A percentile compares a stretch with the other conserved stretches of the same genome.
Evolutionary conservation across 2,888 invertebrate genomes (phyloP).

Genomic region (Leptinotarsa juncta): DNA sequence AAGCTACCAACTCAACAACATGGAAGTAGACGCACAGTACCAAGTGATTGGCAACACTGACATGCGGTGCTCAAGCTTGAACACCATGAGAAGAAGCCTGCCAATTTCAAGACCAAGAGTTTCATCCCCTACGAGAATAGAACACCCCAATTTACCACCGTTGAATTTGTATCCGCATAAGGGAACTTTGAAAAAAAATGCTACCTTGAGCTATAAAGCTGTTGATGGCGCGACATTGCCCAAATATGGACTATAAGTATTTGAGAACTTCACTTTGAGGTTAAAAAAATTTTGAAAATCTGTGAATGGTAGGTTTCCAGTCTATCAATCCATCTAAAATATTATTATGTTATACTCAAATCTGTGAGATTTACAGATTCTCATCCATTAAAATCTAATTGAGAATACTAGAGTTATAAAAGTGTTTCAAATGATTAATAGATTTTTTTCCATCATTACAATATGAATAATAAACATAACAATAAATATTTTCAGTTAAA

Average conservation of each 20-base stretch:
- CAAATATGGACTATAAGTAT: slow-evolving; percentile 56
- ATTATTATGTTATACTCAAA: too few species aligned
- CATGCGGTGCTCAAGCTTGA: slow-evolving; percentile 65
- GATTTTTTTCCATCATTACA: too few species aligned
- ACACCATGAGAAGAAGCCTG: slow-evolving; percentile 66
- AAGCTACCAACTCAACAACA: slow-evolving; percentile 74
- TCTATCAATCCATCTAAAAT: too few species aligned
- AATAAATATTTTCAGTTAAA: too few species aligned
- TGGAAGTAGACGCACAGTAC: slow-evolving; percentile 68
- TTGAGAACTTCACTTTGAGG: background rate
- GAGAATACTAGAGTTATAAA: too few species aligned
- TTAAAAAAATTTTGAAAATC: background rate
- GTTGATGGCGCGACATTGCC: slow-evolving; percentile 56
- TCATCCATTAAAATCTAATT: too few species aligned
- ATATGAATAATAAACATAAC: too few species aligned
- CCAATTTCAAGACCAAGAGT: slow-evolving; percentile 72
- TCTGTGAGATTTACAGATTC: too few species aligned
- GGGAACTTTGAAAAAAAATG: slow-evolving; percentile 54
- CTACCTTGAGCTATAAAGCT: slow-evolving; percentile 54
- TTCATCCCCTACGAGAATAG: slow-evolving; percentile 84
- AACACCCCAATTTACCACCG: slow-evolving; percentile 84
- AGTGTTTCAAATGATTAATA: too few species aligned
- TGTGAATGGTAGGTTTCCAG: too few species aligned
- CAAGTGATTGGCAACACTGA: slow-evolving; percentile 60
- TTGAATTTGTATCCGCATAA: slow-evolving; percentile 74